phyloP scores from a whole-genome alignment of 2,113 vertebrate species.

The Edolisoma coerulescens region DNA sequence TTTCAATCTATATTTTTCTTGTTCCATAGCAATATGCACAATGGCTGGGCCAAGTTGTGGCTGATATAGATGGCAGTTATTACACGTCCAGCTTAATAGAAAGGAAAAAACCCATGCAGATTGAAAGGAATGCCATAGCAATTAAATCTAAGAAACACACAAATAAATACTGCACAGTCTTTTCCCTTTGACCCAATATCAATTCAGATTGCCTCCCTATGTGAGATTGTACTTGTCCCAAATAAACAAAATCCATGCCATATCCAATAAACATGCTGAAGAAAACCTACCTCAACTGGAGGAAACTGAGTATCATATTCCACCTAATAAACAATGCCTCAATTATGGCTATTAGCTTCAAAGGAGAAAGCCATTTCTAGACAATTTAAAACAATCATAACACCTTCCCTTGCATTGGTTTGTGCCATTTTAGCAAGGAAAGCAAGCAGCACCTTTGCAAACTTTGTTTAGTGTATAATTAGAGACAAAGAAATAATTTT shows the following conservation, averaged over 20 bases:
- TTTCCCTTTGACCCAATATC: neutral
- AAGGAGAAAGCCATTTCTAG: constrained; percentile 10
- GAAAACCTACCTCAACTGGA: neutral
- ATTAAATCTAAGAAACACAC: neutral
- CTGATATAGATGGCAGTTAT: neutral
- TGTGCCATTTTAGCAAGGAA: neutral
- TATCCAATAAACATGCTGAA: neutral
- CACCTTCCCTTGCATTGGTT: neutral
- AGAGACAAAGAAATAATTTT: neutral
- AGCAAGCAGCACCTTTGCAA: neutral
- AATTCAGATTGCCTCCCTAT: neutral
- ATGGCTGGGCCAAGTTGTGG: neutral
- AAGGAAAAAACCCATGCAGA: neutral
- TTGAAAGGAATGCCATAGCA: neutral
- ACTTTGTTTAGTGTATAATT: neutral
- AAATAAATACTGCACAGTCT: neutral
- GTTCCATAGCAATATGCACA: neutral
- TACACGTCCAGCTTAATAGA: neutral
- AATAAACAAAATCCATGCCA: neutral
- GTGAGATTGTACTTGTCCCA: neutral
- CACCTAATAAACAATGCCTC: neutral
- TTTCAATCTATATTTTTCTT: neutral
- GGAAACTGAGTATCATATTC: neutral
- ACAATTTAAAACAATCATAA: neutral
- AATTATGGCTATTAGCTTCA: constrained; percentile 3